Evolutionary conservation across 2,888 invertebrate genomes (phyloP).

Genomic region (Noctua fimbriata): DNA sequence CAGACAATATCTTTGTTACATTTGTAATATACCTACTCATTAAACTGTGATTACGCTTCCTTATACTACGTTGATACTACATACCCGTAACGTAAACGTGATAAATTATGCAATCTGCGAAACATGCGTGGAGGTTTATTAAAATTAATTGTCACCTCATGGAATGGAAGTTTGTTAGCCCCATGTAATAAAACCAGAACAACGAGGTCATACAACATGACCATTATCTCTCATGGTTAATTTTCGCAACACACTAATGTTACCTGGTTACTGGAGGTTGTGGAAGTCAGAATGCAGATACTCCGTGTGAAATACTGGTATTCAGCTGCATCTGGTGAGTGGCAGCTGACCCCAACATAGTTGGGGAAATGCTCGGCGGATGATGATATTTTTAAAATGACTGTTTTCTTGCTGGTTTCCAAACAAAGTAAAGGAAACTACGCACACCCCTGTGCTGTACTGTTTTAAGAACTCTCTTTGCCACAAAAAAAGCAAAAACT

Average conservation of each 20-base stretch:
- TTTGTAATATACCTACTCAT: neutral
- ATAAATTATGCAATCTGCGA: conserved; percentile 32
- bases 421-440: neutral
- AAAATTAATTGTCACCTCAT: conserved; percentile 29
- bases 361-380: neutral
- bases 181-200: conserved; percentile 21
- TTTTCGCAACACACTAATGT: neutral
- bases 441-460: neutral
- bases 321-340: neutral
- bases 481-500: neutral
- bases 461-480: neutral
- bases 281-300: neutral
- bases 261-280: neutral
- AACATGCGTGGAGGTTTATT: conserved; percentile 22
- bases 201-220: conserved; percentile 5
- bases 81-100: neutral
- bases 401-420: neutral
- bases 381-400: neutral
- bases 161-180: neutral
- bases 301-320: neutral
- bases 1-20: neutral
- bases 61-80: neutral
- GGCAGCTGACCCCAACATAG: neutral
- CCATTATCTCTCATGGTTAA: neutral
- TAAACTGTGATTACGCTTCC: neutral